phyloP scores from a whole-genome alignment of 2,113 vertebrate species.

The Chaetops frenatus region DNA sequence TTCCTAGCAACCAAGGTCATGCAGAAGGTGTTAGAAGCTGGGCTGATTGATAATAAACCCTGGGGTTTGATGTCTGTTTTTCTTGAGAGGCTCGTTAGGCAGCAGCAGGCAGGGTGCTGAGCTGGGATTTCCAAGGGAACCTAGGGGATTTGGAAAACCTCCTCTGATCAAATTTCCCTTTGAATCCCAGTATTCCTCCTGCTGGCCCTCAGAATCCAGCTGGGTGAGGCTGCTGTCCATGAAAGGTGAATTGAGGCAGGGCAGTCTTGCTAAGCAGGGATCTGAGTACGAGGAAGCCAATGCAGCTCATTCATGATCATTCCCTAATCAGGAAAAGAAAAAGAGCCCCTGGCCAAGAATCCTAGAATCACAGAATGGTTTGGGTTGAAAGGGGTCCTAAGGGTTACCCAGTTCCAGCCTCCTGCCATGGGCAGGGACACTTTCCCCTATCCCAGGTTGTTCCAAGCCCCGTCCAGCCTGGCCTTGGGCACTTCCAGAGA shows the following conservation, averaged over 20 bases:
- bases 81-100: neutral
- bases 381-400: neutral
- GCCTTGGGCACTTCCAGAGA: neutral
- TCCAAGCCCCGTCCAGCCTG: neutral
- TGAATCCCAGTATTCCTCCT: neutral
- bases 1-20: constrained; percentile 56
- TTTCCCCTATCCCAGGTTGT: neutral
- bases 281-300: neutral
- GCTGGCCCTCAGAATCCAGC: neutral
- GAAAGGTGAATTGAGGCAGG: neutral
- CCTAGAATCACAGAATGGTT: neutral
- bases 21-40: constrained; percentile 13
- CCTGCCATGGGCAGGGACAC: neutral
- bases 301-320: neutral
- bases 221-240: neutral
- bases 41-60: constrained; percentile 21
- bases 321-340: neutral
- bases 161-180: neutral
- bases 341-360: neutral
- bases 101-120: neutral
- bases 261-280: neutral
- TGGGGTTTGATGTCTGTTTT: neutral
- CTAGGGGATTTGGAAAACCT: neutral
- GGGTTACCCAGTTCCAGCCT: neutral
- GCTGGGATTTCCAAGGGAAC: neutral